Percentiles rank a stretch among this genome's conserved stretches.
Evolutionary conservation across 2,113 vertebrate genomes (phyloP).

Genomic region (Tinamus guttatus): DNA sequence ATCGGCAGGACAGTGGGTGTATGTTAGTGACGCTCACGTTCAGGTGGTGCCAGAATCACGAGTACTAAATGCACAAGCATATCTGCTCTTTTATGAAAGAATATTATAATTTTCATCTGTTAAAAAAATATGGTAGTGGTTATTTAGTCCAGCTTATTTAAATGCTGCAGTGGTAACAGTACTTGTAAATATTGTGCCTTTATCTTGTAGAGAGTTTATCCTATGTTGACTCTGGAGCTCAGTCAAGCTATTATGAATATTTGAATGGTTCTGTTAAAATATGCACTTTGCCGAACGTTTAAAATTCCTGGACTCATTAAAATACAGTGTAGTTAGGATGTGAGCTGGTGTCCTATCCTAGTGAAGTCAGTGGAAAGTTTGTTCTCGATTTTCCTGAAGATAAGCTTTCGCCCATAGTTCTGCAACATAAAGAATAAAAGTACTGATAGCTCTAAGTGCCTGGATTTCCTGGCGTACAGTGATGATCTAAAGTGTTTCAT

Average conservation of each 20-base stretch:
- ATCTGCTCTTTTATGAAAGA: conserved; percentile 98
- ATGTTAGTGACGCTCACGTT: conserved; percentile 92
- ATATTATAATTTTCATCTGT: conserved; percentile 59
- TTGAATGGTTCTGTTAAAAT: conserved; percentile 34
- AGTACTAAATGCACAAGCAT: conserved; percentile 96
- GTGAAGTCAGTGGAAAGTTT: conserved; percentile 21
- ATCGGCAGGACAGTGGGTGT: conserved; percentile 91
- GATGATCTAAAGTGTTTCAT: neutral
- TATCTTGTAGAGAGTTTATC: conserved; percentile 58
- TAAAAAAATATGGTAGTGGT: neutral
- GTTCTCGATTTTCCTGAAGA: neutral
- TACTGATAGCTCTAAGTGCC: conserved; percentile 30
- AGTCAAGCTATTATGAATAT: conserved; percentile 25
- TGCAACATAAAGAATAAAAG: conserved; percentile 17
- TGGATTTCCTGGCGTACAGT: conserved; percentile 46
- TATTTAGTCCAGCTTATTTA: conserved; percentile 62
- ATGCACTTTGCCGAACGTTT: conserved; percentile 40
- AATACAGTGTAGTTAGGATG: neutral
- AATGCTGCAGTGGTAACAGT: conserved; percentile 55
- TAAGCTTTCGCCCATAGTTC: conserved; percentile 23
- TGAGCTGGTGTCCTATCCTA: conserved; percentile 22
- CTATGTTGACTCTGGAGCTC: conserved; percentile 42
- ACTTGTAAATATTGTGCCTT: conserved; percentile 76
- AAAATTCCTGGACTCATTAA: neutral
- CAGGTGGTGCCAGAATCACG: conserved; percentile 93